Conservation (phyloP, 2,113 vertebrate species). For the Perca flavescens region DNA sequence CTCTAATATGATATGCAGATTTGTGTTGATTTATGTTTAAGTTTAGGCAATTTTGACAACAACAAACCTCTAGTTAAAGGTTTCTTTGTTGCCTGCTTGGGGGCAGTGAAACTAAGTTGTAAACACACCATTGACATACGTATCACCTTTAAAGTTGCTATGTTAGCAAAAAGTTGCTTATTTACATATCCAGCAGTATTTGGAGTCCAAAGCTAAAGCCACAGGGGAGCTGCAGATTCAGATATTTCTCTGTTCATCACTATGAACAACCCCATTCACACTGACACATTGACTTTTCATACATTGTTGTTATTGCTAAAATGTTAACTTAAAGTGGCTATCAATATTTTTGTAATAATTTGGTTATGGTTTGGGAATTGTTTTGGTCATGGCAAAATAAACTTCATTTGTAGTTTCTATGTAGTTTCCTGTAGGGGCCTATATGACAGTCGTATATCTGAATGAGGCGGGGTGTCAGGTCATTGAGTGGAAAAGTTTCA, state of each 20-base stretch:
- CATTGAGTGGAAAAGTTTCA: conserved; percentile 15
- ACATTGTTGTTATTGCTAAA: not conserved
- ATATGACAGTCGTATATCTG: not conserved
- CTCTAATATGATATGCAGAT: not conserved
- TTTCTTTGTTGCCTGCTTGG: not conserved
- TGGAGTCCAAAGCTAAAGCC: not conserved
- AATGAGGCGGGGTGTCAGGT: not conserved
- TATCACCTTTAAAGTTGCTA: not conserved
- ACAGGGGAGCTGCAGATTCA: not conserved
- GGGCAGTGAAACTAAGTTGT: too few relatives aligned
- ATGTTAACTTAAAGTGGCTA: not conserved
- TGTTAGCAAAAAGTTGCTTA: not conserved
- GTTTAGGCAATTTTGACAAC: not conserved
- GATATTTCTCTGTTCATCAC: not conserved
- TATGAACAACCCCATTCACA: not conserved
- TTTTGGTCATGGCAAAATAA: not conserved
- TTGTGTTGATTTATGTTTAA: not conserved
- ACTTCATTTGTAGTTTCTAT: not conserved
- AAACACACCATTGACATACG: not conserved
- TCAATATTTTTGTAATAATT: not conserved
- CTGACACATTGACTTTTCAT: not conserved
- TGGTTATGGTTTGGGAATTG: not conserved
- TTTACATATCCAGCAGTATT: not conserved
- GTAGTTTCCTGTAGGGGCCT: not conserved
- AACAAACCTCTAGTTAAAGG: not conserved